Conservation (phyloP, 1,140 invertebrate genomes). For the Heliconius nattereri region DNA sequence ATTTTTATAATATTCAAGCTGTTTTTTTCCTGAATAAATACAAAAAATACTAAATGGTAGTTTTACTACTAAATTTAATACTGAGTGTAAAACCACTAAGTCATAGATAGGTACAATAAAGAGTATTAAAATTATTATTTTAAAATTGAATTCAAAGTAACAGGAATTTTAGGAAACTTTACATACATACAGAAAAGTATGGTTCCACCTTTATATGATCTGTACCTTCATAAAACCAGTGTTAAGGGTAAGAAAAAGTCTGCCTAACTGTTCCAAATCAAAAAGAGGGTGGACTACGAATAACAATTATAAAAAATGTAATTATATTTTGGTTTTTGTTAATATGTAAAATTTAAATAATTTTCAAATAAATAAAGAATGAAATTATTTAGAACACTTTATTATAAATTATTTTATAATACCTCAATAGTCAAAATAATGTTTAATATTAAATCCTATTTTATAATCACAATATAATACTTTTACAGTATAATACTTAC, state of each 20-base stretch:
- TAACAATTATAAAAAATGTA: too few species aligned
- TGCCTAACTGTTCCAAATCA: too few species aligned
- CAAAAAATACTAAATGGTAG: background rate
- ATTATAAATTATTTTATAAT: slow-evolving; percentile 18
- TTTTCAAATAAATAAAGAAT: background rate
- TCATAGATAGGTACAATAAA: too few species aligned
- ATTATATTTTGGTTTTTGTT: too few species aligned
- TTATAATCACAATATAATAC: slow-evolving; percentile 23
- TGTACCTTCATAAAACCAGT: background rate
- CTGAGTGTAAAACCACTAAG: too few species aligned
- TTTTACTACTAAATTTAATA: background rate
- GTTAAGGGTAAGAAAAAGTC: background rate
- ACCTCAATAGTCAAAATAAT: slow-evolving; percentile 4
- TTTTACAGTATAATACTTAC: slow-evolving; percentile 19
- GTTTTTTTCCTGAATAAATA: background rate
- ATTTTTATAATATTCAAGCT: background rate
- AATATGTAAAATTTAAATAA: too few species aligned
- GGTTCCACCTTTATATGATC: background rate
- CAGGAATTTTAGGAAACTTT: too few species aligned
- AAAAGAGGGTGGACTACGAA: too few species aligned
- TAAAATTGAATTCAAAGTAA: too few species aligned
- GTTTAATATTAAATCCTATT: background rate
- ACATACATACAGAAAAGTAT: background rate
- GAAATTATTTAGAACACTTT: background rate
- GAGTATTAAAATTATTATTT: too few species aligned